phyloP scores from a whole-genome alignment of 2,888 invertebrate genomes.

The Watsonalla cultraria region DNA sequence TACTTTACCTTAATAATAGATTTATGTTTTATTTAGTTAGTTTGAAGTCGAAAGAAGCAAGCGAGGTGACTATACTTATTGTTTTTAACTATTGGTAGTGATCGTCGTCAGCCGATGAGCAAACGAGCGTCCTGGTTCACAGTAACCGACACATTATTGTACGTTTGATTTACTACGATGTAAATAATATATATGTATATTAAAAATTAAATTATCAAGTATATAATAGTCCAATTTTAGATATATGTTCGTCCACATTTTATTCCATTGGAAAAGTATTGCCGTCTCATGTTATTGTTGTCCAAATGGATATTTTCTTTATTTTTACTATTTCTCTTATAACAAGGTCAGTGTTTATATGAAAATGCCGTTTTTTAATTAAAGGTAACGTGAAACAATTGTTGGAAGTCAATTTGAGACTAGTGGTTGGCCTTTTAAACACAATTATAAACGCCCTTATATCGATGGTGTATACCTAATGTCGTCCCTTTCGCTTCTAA shows the following conservation, averaged over 20 bases:
- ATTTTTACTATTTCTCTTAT: conserved; percentile 42
- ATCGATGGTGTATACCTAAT: conserved; percentile 30
- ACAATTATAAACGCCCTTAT: conserved; percentile 42
- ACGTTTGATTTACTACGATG: conserved; percentile 53
- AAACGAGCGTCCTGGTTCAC: conserved; percentile 17
- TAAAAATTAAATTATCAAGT: conserved; percentile 54
- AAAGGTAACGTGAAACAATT: conserved; percentile 22
- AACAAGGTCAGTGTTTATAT: conserved; percentile 29
- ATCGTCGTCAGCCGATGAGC: conserved; percentile 19
- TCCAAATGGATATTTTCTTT: conserved; percentile 57
- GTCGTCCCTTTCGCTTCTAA: conserved; percentile 64
- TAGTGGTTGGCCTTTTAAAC: conserved; percentile 41
- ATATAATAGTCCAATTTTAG: conserved; percentile 69
- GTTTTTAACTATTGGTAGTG: conserved; percentile 2
- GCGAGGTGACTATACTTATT: conserved; percentile 11
- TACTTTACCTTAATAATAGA: conserved; percentile 1
- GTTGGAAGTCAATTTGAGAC: conserved; percentile 51
- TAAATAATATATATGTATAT: conserved; percentile 61
- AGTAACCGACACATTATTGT: conserved; percentile 31
- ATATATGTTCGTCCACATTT: conserved; percentile 74
- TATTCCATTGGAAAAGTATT: conserved; percentile 68
- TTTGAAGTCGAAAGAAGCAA: conserved; percentile 17
- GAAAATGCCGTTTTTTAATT: conserved; percentile 10
- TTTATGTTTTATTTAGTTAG: conserved; percentile 1
- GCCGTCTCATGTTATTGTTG: conserved; percentile 69